Base-by-base conservation (phyloP, 2,888 invertebrate species). In the Parnassius glacialis region DNA sequence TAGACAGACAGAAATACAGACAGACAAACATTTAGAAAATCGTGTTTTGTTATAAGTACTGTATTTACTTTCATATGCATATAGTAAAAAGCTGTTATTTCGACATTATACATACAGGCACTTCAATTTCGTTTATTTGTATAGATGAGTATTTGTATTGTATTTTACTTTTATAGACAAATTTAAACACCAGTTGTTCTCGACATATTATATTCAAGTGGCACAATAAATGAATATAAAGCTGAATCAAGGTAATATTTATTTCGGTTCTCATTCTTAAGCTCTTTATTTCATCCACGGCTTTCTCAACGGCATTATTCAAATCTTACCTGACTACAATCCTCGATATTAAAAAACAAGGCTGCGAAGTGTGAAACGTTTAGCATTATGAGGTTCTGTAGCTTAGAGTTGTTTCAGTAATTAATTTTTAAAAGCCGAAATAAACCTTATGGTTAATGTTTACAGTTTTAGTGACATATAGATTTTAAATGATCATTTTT, bases 261-360 rank as follows among this genome's bases (percentile, higher is more conserved):
- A 73, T 70, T 71, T 69, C 69, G 64, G 65, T 66, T 64, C 66
- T 69, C 70, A 71, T 69, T 70, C 70, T 65, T 70, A 72, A 72
- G 71, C 73, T 72, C 70, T 70, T 72, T 77, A 74, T 76, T 73
- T 72, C 70, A 69, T 73, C 71, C 72, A 66, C 69, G 71, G 73
- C 68, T 72, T 73, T 72, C 72, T 73, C 75, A 75, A 72, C 66
- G 71, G 70, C 67, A 72, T 79, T 76, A 78, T 78, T 79, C 74
- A 76, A 78, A 78, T 75, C 72, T 65, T 72, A 70, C 71, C 68
- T 61, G 64, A 61, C 59, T 66, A 72, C 74, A 71, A 74, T 71
- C 69, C 70, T 65, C 66, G 65, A 74, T 75, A 75, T 77, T 76
- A 75, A 76, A 59, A 76, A 74, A 73, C 67, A 68, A 65, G 68